A percentile compares a stretch with the other conserved stretches of the same genome.
These are phyloP conservation scores for Terrapene triunguis DNA, from an alignment of 2,113 vertebrate genomes.

Conservation along the genomic window DNA sequence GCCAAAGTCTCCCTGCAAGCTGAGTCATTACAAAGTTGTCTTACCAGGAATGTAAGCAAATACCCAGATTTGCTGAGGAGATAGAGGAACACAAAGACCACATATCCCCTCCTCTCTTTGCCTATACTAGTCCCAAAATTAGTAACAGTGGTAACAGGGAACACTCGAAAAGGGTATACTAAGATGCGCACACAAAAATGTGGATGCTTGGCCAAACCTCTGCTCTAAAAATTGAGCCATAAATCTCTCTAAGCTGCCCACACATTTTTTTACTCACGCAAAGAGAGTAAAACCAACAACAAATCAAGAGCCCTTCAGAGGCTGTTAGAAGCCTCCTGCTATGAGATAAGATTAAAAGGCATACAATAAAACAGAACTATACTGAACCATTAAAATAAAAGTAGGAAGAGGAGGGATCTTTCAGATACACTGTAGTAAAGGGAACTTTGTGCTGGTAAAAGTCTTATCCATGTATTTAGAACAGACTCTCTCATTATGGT, in stretches of 20 bases:
- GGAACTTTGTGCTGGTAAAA: not conserved
- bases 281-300: not conserved
- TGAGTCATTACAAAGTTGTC: not conserved
- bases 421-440: rapidly evolving
- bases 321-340: not conserved
- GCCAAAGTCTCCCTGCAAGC: not conserved
- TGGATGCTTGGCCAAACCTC: slow-evolving; percentile 3
- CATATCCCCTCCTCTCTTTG: rapidly evolving
- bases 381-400: not conserved
- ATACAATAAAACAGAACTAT: not conserved
- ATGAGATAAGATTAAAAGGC: not conserved
- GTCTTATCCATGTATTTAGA: not conserved
- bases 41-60: not conserved
- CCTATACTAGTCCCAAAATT: not conserved
- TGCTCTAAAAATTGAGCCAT: not conserved
- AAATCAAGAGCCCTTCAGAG: not conserved
- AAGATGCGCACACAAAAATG: not conserved
- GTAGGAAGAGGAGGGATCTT: not conserved
- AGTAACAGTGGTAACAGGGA: not conserved
- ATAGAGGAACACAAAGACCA: rapidly evolving
- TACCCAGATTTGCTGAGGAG: not conserved
- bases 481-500: not conserved
- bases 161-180: not conserved
- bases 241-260: not conserved
- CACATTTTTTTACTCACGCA: not conserved